Conservation (phyloP, 2,888 invertebrate species). For the Nematopogon swammerdamellus region DNA sequence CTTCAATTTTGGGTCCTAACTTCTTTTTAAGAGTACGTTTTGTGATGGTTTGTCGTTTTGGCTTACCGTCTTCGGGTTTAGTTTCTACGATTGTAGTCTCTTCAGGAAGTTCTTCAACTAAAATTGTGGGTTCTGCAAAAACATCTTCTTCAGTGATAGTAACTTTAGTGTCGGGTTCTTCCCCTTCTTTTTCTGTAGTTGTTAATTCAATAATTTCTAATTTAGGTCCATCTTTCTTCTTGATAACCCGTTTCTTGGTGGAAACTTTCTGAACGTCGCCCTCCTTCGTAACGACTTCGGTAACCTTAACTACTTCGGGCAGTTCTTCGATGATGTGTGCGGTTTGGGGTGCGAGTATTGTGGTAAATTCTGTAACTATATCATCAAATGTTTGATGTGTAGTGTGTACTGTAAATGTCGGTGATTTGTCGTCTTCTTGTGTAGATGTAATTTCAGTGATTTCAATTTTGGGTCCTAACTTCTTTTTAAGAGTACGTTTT, state of each 20-base stretch:
- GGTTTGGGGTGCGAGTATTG: too few relatives aligned
- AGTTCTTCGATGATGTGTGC: too few relatives aligned
- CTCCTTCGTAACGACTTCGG: too few relatives aligned
- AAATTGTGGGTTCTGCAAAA: slow-evolving; percentile 4
- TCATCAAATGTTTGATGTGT: neutral
- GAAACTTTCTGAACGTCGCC: too few relatives aligned
- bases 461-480: slow-evolving; percentile 31
- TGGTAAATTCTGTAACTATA: neutral
- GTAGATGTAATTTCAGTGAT: slow-evolving; percentile 34
- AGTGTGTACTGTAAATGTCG: too few relatives aligned
- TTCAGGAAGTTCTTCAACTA: slow-evolving; percentile 13
- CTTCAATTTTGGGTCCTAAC: slow-evolving; percentile 31
- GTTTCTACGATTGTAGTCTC: slow-evolving; percentile 7
- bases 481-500: slow-evolving; percentile 34
- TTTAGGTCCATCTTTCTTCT: slow-evolving; percentile 11
- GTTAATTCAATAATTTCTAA: slow-evolving; percentile 23
- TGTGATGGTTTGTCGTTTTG: slow-evolving; percentile 23
- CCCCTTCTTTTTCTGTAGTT: slow-evolving; percentile 20
- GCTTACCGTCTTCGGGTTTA: slow-evolving; percentile 11
- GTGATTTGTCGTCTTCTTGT: slow-evolving; percentile 20
- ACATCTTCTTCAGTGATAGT: slow-evolving; percentile 5
- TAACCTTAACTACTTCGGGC: too few relatives aligned
- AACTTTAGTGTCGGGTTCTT: slow-evolving; percentile 10
- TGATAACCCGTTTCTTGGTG: slow-evolving; percentile 9
- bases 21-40: slow-evolving; percentile 35